These are phyloP conservation scores for Enteromius viviparus DNA, from an alignment of 2,797 vertebrate genomes.

Conservation along the genomic window DNA sequence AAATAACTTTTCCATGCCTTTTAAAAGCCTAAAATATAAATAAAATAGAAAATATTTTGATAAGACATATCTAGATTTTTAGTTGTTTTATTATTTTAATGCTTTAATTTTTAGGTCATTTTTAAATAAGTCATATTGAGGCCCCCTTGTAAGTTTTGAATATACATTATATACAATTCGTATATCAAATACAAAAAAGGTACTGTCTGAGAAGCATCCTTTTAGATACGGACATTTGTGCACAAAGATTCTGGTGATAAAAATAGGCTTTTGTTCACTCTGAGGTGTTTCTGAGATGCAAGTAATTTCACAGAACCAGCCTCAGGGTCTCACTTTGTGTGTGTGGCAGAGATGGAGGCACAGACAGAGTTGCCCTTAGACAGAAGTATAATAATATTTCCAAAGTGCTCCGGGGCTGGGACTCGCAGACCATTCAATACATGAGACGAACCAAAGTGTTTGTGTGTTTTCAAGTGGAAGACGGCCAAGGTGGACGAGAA, in stretches of 20 bases:
- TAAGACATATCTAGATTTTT: neutral
- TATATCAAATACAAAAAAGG: neutral
- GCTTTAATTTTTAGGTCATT: neutral
- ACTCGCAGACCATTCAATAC: slow-evolving; percentile 27
- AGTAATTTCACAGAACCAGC: slow-evolving; percentile 50
- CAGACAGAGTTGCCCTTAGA: slow-evolving; percentile 40
- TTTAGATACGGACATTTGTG: neutral
- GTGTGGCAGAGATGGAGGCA: slow-evolving; percentile 32
- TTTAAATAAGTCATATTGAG: neutral
- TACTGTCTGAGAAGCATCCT: neutral
- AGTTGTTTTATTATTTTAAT: neutral
- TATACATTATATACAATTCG: neutral
- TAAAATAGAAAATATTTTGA: neutral
- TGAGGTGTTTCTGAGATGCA: slow-evolving; percentile 38
- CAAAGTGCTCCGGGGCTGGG: slow-evolving; percentile 15
- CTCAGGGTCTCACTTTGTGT: slow-evolving; percentile 39
- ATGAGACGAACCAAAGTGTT: slow-evolving; percentile 32
- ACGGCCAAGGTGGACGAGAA: slow-evolving; percentile 54
- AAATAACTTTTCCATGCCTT: neutral
- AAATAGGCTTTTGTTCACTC: slow-evolving; percentile 38
- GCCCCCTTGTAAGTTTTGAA: neutral
- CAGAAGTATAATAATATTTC: slow-evolving; percentile 44
- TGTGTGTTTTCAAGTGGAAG: slow-evolving; percentile 46
- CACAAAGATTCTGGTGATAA: slow-evolving; percentile 30
- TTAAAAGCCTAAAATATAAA: neutral